Evolutionary conservation across 2,888 invertebrate species (phyloP).

Genomic region (Tridacna gigas): DNA sequence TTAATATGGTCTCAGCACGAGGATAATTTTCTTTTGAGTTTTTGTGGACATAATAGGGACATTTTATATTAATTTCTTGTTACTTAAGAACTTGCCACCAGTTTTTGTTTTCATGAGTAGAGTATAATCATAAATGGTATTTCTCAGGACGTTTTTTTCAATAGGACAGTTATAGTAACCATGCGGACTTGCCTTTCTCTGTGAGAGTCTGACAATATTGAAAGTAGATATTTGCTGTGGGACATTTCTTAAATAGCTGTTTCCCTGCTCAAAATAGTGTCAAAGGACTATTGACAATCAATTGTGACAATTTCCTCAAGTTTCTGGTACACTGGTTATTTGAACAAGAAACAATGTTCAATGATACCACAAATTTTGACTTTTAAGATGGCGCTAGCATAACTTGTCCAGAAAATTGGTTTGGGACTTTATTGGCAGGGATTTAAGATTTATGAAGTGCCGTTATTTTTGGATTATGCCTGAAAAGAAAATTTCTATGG

Average conservation of each 20-base stretch:
- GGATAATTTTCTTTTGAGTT: too few species aligned
- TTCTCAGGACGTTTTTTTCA: too few species aligned
- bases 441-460: neutral
- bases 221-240: conserved; percentile 25
- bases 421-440: conserved; percentile 6
- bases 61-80: too few species aligned
- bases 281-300: conserved; percentile 11
- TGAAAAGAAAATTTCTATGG: conserved; percentile 56
- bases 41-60: too few species aligned
- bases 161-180: neutral
- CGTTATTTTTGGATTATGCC: conserved; percentile 42
- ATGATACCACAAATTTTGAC: neutral
- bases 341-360: neutral
- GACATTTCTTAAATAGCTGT: neutral
- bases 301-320: neutral
- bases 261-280: neutral
- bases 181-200: neutral
- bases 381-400: neutral
- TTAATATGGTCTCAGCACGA: too few species aligned
- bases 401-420: neutral
- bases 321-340: neutral
- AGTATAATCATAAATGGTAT: too few species aligned
- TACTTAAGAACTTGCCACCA: too few species aligned
- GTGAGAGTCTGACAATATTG: neutral
- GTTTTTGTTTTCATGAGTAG: too few species aligned